Base-by-base conservation (phyloP, 2,797 vertebrate genomes). In the Lates japonicus region DNA sequence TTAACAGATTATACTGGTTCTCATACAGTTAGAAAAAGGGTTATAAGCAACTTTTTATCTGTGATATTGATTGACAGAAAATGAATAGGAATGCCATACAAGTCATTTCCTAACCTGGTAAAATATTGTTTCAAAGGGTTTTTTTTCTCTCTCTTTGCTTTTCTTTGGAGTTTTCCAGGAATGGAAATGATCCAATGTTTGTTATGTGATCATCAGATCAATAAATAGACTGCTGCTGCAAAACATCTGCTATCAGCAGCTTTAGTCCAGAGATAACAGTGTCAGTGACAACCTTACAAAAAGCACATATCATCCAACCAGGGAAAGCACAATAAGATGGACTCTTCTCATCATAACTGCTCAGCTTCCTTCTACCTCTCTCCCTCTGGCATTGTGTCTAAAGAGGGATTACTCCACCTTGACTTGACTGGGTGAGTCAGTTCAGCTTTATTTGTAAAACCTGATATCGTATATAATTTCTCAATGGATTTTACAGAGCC, bases 361-460 rank as follows among this genome's bases (percentile, higher is more conserved):
- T 64, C 5, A 19, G 13, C 62, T 46, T 19, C 25, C 61, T 48
- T 16, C 16, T 35, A 8, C 37, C 63, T 71, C 35, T 13, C 44
- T 61, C 67, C 19, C 35, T 79, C 44, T 69, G 22, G 33, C 11
- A 20, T 6, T 42, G 31, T 54, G 17, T 76, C 67, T 25, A 41
- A 61, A 12, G 54, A 31, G 17, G 17, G 39, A 65, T 59, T 61
- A 59, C 29, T 46, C 66, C 20, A 35, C 70, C 29, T 61, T 60
- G 64, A 29, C 25, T 29, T 29, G 25, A 29, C 25, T 29, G 25
- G 9, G 14, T 35, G n/a, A 52, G 51, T 52, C 51, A 52, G 39
- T 29, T 42, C 9, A 51, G 49, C 41, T 35, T 22, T 19, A 25
- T 58, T 54, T 41, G 22, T 65, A 20, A 42, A 62, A 33, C 16